Percentiles rank a stretch among this genome's conserved stretches.
These are phyloP conservation scores for Orthonychiurus folsomi DNA, from an alignment of 2,888 invertebrate genomes.

Conservation along the genomic window DNA sequence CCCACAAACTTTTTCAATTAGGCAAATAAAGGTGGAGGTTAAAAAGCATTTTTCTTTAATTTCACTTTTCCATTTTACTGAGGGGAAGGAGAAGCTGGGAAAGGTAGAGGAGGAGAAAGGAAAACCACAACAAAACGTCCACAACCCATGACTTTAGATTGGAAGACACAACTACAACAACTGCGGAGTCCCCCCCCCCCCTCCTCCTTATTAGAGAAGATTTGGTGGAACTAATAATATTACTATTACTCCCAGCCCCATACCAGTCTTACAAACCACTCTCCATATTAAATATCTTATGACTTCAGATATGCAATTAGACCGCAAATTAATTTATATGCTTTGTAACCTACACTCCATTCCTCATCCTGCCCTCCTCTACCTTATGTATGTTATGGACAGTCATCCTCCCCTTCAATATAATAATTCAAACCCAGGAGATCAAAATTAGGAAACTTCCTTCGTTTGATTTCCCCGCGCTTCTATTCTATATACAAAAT, in stretches of 20 bases:
- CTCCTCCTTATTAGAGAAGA: not conserved
- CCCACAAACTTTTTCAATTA: constrained; percentile 41
- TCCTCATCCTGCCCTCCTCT: too few species aligned
- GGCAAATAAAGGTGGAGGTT: constrained; percentile 41
- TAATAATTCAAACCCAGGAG: too few species aligned
- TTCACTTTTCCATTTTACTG: constrained; percentile 26
- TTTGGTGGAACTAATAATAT: constrained; percentile 14
- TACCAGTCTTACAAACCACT: not conserved
- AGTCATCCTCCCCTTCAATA: too few species aligned
- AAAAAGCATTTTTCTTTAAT: constrained; percentile 41
- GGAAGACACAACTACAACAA: too few species aligned
- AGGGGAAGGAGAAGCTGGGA: constrained; percentile 11
- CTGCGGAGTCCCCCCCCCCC: not conserved
- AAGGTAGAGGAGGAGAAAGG: too few species aligned
- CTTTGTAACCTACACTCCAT: not conserved
- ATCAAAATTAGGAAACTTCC: too few species aligned
- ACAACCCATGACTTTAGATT: too few species aligned
- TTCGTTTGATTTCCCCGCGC: too few species aligned
- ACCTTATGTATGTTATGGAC: too few species aligned
- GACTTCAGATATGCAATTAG: constrained; percentile 39
- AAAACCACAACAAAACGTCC: too few species aligned
- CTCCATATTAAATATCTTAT: constrained; percentile 40
- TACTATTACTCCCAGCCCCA: not conserved
- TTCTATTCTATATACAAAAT: too few species aligned
- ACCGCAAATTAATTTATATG: constrained; percentile 39